Base-by-base conservation (phyloP, 2,797 vertebrate genomes). In the Morelia viridis region DNA sequence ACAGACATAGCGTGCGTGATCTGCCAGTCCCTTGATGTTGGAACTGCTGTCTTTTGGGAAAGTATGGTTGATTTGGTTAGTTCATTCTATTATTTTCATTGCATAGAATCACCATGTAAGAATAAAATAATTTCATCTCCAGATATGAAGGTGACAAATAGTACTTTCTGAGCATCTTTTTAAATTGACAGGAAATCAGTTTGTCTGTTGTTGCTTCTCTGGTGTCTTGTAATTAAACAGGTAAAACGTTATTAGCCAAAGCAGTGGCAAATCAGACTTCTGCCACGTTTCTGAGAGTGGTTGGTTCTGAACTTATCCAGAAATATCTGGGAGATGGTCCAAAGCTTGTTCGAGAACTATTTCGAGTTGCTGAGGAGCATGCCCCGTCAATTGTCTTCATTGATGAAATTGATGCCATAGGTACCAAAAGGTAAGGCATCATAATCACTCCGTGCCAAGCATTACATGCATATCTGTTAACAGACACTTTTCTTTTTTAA, bases 211-310 rank as follows among this genome's bases (percentile, higher is more conserved):
- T 10, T 88, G 28, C 8, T 17, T 62, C 5, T 12, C 0, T 0
- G 65, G 5, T 94, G 80, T 94, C 88, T 93, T 96, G 93, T 65
- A 22, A 90, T 46, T 68, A 93, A 96, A 95, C 90, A 99, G 99
- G 99, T 92, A 99, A 99, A 97, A 99, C 99, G 0, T 97, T 99
- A 57, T 96, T 99, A 0, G 99, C 99, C 93, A 99, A 99, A 97
- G 99, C 99, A 0, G 99, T 99, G 91, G 99, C 99, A 93, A 99
- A 99, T 97, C 99, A 99, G 92, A 99, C 99, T 0, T 99, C 99
- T 0, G 99, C 99, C 24, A 99, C 99, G 3, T 99, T 99, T 97
- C 96, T 99, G 96, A 96, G 99, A 0, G 99, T 99, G 85, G 99
- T 99, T 19, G 99, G 99, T 64, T 99, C 99, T 0, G 99, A 99